A percentile compares a stretch with the other conserved stretches of the same genome.
Evolutionary conservation across 2,113 vertebrate genomes (phyloP).

Genomic region (Nothocercus nigrocapillus): DNA sequence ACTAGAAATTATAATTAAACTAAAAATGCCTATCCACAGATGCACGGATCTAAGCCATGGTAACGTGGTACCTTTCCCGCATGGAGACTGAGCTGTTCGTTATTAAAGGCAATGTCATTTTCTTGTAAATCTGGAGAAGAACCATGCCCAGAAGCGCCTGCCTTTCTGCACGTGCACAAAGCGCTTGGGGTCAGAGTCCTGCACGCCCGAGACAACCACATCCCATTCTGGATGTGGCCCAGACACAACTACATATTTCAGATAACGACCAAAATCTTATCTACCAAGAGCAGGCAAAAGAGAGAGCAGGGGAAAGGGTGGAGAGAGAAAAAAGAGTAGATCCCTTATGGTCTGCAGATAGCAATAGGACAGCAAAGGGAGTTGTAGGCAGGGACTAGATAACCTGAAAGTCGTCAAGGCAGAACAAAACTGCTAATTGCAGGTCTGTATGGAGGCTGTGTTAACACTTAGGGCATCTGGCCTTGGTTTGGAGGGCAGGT

Average conservation of each 20-base stretch:
- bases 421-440: background rate
- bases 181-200: no score
- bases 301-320: background rate
- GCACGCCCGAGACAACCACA: no score
- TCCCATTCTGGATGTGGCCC: no score
- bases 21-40: background rate
- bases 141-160: no score
- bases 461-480: background rate
- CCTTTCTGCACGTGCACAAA: no score
- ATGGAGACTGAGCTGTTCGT: background rate
- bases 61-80: background rate
- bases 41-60: background rate
- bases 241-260: no score
- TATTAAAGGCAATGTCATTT: background rate
- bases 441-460: background rate
- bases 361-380: background rate
- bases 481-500: background rate
- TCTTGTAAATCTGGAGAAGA: background rate
- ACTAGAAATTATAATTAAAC: background rate
- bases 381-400: background rate
- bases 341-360: background rate
- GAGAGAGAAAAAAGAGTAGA: background rate
- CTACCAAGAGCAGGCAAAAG: background rate
- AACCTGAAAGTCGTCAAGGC: background rate
- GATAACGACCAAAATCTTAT: background rate